Evolutionary conservation across 2,888 invertebrate species (phyloP).

Genomic region (Alentia gelatinosa): DNA sequence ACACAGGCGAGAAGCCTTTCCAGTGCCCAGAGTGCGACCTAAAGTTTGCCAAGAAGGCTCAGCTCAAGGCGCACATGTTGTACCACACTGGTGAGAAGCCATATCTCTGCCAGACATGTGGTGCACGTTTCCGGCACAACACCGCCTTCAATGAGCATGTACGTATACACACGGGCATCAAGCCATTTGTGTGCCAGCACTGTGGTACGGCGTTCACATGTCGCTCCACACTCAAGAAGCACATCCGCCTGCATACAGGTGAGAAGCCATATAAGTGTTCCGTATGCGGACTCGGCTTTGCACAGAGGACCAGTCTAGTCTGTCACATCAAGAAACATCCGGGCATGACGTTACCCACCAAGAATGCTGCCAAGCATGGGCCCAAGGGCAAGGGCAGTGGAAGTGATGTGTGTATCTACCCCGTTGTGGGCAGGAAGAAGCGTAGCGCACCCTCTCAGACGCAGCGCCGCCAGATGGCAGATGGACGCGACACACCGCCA

Average conservation of each 20-base stretch:
- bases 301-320: slow-evolving; percentile 23
- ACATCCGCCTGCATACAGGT: slow-evolving; percentile 47
- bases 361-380: background rate
- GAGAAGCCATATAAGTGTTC: slow-evolving; percentile 30
- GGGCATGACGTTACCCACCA: background rate
- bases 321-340: slow-evolving; percentile 41
- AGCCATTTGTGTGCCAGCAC: slow-evolving; percentile 41
- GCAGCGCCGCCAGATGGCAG: background rate
- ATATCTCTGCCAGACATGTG: slow-evolving; percentile 30
- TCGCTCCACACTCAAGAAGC: background rate
- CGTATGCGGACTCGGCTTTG: slow-evolving; percentile 10
- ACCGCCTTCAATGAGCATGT: slow-evolving; percentile 22
- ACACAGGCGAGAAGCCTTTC: slow-evolving; percentile 46
- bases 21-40: background rate
- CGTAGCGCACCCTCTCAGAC: background rate
- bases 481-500: background rate
- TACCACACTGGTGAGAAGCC: slow-evolving; percentile 53
- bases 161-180: slow-evolving; percentile 27
- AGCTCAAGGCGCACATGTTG: slow-evolving; percentile 42
- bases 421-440: slow-evolving; percentile 30
- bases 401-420: background rate
- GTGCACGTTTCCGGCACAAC: background rate
- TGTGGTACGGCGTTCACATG: slow-evolving; percentile 34
- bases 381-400: background rate
- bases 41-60: background rate